phyloP scores from a whole-genome alignment of 2,888 invertebrate genomes.

The Alloscopus bannaensis region DNA sequence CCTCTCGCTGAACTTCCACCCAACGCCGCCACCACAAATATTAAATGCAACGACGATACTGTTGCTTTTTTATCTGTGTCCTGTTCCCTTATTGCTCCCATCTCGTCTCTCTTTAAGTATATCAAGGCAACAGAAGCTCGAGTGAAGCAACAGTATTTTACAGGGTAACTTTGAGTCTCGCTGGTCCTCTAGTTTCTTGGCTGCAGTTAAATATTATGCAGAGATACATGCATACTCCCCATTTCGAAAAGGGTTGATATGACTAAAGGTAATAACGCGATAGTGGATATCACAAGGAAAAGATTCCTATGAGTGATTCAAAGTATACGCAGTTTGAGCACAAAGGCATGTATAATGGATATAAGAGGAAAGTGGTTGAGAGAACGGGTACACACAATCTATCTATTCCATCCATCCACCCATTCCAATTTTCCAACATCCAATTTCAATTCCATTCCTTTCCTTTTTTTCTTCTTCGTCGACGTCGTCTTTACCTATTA shows the following conservation, averaged over 20 bases:
- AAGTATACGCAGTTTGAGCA: too few species aligned
- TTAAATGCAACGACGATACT: constrained; percentile 49
- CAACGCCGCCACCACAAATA: constrained; percentile 42
- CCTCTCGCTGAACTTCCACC: not conserved
- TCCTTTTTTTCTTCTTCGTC: too few species aligned
- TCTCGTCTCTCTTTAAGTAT: constrained; percentile 30
- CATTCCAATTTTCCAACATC: constrained; percentile 67
- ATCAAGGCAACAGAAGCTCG: constrained; percentile 51
- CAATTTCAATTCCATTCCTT: constrained; percentile 67
- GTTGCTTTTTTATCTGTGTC: constrained; percentile 60
- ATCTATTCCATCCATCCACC: constrained; percentile 58
- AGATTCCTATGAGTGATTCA: too few species aligned
- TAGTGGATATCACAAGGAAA: constrained; percentile 5
- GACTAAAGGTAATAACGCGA: constrained; percentile 5
- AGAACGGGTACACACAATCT: constrained; percentile 28
- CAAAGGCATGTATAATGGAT: not conserved
- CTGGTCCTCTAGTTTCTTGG: constrained; percentile 1
- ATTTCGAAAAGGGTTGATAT: too few species aligned
- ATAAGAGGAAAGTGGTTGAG: constrained; percentile 1
- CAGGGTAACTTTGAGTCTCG: constrained; percentile 12
- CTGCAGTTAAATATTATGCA: not conserved
- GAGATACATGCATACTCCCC: too few species aligned
- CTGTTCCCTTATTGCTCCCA: constrained; percentile 31
- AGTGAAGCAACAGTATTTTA: constrained; percentile 54
- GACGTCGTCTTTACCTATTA: constrained; percentile 64